phyloP scores from a whole-genome alignment of 30 jellyfish, hydroid and myxozoan species.

The Chironex yamaguchii region DNA sequence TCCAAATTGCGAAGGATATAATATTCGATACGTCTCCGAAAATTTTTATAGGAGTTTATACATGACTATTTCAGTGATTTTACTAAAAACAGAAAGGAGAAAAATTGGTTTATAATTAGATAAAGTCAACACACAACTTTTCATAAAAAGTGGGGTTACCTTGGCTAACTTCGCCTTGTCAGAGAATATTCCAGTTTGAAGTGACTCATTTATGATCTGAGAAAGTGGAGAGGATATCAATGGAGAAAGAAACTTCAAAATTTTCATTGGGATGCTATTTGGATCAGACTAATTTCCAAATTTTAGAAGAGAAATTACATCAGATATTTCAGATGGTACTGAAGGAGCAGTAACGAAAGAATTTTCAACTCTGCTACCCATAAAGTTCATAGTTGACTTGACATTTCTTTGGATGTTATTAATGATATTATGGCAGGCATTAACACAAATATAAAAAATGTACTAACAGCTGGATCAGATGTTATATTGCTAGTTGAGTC shows the following conservation, averaged over 20 bases:
- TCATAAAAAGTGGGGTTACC: constrained; percentile 67
- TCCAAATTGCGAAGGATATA: constrained; percentile 61
- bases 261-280: constrained; percentile 73
- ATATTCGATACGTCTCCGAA: constrained; percentile 21
- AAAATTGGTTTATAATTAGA: constrained; percentile 71
- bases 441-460: constrained; percentile 60
- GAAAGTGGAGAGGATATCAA: constrained; percentile 73
- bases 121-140: constrained; percentile 54
- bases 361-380: constrained; percentile 46
- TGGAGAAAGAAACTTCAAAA: constrained; percentile 26
- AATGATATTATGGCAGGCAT: constrained; percentile 52
- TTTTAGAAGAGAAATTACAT: constrained; percentile 62
- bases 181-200: constrained; percentile 65
- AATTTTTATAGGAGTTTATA: constrained; percentile 48
- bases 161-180: constrained; percentile 66
- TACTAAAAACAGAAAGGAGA: constrained; percentile 68
- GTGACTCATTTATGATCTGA: constrained; percentile 62
- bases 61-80: constrained; percentile 63
- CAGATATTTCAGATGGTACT: constrained; percentile 52
- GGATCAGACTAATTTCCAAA: constrained; percentile 73
- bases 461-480: constrained; percentile 59
- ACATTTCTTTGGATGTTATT: constrained; percentile 30
- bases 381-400: constrained; percentile 34
- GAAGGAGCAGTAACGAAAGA: constrained; percentile 62
- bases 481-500: constrained; percentile 47